Conservation (phyloP, 1,140 invertebrate genomes). For the Eumaeus atala region DNA sequence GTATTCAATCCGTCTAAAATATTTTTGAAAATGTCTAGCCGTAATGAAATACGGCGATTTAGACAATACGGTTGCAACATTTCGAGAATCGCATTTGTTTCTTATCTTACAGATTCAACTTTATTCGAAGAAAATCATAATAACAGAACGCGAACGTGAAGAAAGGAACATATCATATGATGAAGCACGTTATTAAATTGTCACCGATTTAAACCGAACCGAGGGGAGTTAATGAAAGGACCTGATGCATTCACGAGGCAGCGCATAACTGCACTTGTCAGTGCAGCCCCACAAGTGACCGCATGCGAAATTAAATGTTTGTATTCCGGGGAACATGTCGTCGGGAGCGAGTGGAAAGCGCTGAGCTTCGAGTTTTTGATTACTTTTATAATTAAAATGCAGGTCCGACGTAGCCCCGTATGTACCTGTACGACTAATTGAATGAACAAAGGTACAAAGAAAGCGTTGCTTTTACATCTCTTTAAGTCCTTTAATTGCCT, state of each 20-base stretch:
- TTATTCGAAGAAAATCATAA: no score
- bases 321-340: constrained; percentile 4
- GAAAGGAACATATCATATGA: no score
- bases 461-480: neutral
- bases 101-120: no score
- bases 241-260: neutral
- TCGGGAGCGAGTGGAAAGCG: constrained; percentile 5
- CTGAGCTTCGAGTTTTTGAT: constrained; percentile 13
- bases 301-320: constrained; percentile 12
- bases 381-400: constrained; percentile 20
- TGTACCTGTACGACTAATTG: neutral
- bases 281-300: constrained; percentile 1
- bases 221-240: neutral
- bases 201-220: neutral
- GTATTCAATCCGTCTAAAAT: no score
- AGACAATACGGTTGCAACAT: no score
- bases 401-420: neutral
- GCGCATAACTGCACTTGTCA: neutral
- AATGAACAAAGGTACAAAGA: neutral
- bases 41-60: no score
- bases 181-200: neutral
- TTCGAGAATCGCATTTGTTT: no score
- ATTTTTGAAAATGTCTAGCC: no score
- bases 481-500: neutral
- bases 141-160: no score